Percentiles rank a stretch among this genome's conserved stretches.
Conservation (phyloP, 2,113 vertebrate species). For the Phyllostomus discolor region DNA sequence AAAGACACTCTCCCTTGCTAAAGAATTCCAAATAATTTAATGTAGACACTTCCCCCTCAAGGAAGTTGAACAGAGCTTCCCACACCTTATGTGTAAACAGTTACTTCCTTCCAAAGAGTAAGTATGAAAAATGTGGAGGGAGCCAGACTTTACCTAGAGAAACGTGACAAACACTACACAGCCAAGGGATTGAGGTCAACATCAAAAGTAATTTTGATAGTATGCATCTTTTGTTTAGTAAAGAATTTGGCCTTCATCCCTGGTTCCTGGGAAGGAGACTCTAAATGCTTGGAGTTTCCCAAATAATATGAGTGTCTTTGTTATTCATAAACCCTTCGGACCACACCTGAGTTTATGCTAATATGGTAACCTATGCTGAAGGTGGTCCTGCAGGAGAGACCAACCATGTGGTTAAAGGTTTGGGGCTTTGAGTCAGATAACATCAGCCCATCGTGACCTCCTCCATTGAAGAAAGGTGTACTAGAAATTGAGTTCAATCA, state of each 20-base stretch:
- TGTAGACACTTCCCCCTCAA: not conserved
- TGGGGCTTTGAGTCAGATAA: not conserved
- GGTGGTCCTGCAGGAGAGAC: not conserved
- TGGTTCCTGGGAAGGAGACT: not conserved
- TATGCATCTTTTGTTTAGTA: not conserved
- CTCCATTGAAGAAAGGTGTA: not conserved
- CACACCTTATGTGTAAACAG: not conserved
- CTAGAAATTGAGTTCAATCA: not conserved
- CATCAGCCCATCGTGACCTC: not conserved
- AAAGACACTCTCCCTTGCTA: not conserved
- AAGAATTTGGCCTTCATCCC: not conserved
- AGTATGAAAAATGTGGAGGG: not conserved
- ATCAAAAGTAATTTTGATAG: not conserved
- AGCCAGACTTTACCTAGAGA: not conserved
- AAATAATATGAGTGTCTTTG: not conserved
- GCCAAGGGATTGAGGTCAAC: not conserved
- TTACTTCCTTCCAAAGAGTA: not conserved
- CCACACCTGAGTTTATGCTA: not conserved
- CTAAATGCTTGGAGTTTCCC: not conserved
- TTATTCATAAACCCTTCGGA: not conserved
- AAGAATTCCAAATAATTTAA: not conserved
- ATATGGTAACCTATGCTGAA: not conserved
- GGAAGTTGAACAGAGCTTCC: not conserved
- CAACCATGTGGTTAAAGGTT: not conserved
- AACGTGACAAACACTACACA: not conserved